Evolutionary conservation across 2,797 vertebrate genomes (phyloP).

Genomic region (Poeciliopsis paucimaculata): DNA sequence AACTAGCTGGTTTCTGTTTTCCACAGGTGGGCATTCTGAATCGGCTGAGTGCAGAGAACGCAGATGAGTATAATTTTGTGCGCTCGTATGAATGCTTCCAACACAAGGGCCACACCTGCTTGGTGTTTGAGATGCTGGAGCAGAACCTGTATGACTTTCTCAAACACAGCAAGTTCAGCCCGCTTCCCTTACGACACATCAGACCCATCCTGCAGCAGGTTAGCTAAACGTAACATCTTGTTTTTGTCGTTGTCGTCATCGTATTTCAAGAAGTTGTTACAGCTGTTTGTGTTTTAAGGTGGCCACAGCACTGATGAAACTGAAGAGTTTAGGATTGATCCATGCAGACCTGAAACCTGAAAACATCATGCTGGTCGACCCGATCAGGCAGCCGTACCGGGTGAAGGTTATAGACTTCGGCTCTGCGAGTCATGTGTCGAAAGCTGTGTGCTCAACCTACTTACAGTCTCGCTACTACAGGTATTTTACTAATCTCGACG

Average conservation of each 20-base stretch:
- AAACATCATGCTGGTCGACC: conserved; percentile 99
- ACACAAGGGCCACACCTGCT: conserved; percentile 97
- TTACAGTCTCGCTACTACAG: conserved; percentile 98
- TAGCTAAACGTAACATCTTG: neutral
- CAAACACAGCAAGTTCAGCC: conserved; percentile 99
- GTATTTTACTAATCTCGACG: conserved; percentile 60
- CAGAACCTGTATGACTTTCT: conserved; percentile 99
- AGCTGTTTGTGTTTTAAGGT: conserved; percentile 76
- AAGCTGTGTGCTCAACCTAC: conserved; percentile 98
- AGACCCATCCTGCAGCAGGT: conserved; percentile 84
- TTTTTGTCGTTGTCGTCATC: neutral
- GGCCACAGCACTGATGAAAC: conserved; percentile 96
- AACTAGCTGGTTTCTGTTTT: conserved; percentile 10
- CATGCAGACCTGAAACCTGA: conserved; percentile 98
- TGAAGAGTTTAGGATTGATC: conserved; percentile 97
- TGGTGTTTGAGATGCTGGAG: conserved; percentile 99
- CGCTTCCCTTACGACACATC: conserved; percentile 89
- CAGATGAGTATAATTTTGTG: conserved; percentile 98
- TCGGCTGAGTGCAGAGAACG: conserved; percentile 94
- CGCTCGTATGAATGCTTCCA: conserved; percentile 99
- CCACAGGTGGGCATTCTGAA: conserved; percentile 94
- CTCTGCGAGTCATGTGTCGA: conserved; percentile 97
- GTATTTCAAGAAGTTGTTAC: neutral
- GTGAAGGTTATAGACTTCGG: conserved; percentile 99
- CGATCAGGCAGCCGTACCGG: conserved; percentile 92